Base-by-base conservation (phyloP, 2,888 invertebrate genomes). In the Apodemia mormo region DNA sequence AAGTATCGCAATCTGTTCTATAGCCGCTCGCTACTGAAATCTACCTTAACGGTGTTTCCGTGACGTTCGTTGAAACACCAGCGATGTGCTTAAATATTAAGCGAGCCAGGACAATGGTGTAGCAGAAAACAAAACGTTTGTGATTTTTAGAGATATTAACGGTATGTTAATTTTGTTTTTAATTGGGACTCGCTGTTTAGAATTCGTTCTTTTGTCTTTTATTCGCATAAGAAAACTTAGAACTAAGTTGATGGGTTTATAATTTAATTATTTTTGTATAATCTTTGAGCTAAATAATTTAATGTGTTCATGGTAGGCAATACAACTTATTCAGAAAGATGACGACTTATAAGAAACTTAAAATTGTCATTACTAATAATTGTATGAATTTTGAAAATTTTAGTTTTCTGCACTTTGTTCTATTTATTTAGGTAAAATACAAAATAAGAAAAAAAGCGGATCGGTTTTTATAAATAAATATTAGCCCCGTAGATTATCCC, bases 101-200 rank as follows among this genome's bases (percentile, higher is more conserved):
- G 33, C 61, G 61, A 33, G 61, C 61, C 33, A 61, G 61, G 33
- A 61, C 61, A 61, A 61, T 61, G 61, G 61, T 61, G 30, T 61
- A 33, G 61, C 29, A 61, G 33, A 61, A 61, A 61, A 61, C 61
- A 61, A 61, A 61, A 61, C 61, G 61, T 30, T 33, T 61, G 61
- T 14, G 61, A 61, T 61, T 61, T 61, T 61, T 33, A 61, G 30
- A 61, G 61, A 61, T 61, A 61, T 61, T 30, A 61, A 61, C 33
- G 64, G 64, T 33, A 64, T 64, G 64, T 64, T 64, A 64, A 64
- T 64, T 64, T 64, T 64, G 64, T n/a, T 64, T 64, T 64, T 64
- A 64, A 64, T 64, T 64, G 64, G 64, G 64, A 64, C 37, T 37
- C 33, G 33, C n/a, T 64, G 6, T 64, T 64, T 37, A 64, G n/a